A percentile compares a stretch with the other conserved stretches of the same genome.
Conservation (phyloP, 2,888 invertebrate genomes). For the Melanostoma scalare region DNA sequence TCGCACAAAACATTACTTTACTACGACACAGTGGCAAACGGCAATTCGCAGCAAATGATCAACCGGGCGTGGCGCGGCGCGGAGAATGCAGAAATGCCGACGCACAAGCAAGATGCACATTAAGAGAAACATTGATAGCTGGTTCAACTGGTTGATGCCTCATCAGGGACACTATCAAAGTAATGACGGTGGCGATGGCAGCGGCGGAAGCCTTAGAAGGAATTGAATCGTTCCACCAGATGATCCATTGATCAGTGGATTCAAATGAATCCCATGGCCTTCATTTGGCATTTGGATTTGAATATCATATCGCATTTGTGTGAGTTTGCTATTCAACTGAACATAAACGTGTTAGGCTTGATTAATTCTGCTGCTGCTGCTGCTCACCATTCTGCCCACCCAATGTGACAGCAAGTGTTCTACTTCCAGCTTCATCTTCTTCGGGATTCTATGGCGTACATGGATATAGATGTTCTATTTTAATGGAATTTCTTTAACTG, state of each 20-base stretch:
- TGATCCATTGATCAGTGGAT: slow-evolving; percentile 61
- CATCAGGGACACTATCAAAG: slow-evolving; percentile 38
- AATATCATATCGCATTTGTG: slow-evolving; percentile 39
- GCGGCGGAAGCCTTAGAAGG: slow-evolving; percentile 63
- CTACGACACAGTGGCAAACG: not conserved
- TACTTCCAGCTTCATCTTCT: slow-evolving; percentile 39
- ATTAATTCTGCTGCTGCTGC: slow-evolving; percentile 47
- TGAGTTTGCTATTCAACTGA: not conserved
- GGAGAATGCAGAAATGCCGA: slow-evolving; percentile 12
- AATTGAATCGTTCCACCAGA: slow-evolving; percentile 57
- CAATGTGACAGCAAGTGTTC: slow-evolving; percentile 58
- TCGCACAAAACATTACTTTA: not conserved
- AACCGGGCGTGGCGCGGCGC: not conserved
- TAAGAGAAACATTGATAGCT: slow-evolving; percentile 55
- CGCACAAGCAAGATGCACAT: slow-evolving; percentile 41
- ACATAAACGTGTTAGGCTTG: slow-evolving; percentile 50
- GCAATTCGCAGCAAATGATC: slow-evolving; percentile 31
- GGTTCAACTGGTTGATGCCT: slow-evolving; percentile 55
- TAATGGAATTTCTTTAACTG: slow-evolving; percentile 47
- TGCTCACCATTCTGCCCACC: slow-evolving; percentile 33
- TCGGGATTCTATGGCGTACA: slow-evolving; percentile 30
- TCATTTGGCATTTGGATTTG: slow-evolving; percentile 42
- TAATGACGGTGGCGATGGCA: slow-evolving; percentile 12
- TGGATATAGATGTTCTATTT: not conserved
- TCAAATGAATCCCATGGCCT: slow-evolving; percentile 59